Evolutionary conservation across 2,797 vertebrate genomes (phyloP).

Genomic region (Pygocentrus nattereri): DNA sequence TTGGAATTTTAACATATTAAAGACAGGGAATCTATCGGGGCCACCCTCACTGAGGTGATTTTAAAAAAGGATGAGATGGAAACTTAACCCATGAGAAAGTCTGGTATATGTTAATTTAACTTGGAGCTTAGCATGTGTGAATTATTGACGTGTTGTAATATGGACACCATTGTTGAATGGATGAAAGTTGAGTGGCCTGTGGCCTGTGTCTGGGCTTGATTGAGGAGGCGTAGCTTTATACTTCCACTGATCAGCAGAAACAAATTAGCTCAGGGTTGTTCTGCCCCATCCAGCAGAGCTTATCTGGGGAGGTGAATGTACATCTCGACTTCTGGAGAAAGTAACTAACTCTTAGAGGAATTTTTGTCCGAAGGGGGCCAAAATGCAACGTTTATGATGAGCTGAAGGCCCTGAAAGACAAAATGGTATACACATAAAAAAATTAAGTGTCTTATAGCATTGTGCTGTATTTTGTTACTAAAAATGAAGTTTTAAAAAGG

Average conservation of each 20-base stretch:
- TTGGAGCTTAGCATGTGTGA: constrained; percentile 68
- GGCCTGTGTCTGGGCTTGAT: constrained; percentile 58
- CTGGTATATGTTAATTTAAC: constrained; percentile 67
- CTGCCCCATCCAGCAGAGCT: not conserved
- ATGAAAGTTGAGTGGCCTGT: constrained; percentile 73
- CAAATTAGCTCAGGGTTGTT: constrained; percentile 38
- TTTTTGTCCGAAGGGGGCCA: no score
- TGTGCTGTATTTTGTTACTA: no score
- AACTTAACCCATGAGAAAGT: not conserved
- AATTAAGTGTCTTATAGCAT: no score
- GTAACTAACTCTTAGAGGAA: not conserved
- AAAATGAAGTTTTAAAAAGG: no score
- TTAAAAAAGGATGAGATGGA: constrained; percentile 19
- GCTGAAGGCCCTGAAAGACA: no score
- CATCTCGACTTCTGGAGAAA: not conserved
- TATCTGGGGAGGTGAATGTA: not conserved
- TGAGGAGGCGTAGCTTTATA: constrained; percentile 13
- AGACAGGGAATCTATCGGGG: not conserved
- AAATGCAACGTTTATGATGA: no score
- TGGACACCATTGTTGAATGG: constrained; percentile 76
- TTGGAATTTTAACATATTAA: constrained; percentile 17
- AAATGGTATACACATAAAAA: no score
- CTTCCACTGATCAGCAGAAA: constrained; percentile 48
- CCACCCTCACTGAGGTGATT: not conserved
- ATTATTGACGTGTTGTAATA: constrained; percentile 79